Base-by-base conservation (phyloP, 2,888 invertebrate species). In the Synanthedon tipuliformis region DNA sequence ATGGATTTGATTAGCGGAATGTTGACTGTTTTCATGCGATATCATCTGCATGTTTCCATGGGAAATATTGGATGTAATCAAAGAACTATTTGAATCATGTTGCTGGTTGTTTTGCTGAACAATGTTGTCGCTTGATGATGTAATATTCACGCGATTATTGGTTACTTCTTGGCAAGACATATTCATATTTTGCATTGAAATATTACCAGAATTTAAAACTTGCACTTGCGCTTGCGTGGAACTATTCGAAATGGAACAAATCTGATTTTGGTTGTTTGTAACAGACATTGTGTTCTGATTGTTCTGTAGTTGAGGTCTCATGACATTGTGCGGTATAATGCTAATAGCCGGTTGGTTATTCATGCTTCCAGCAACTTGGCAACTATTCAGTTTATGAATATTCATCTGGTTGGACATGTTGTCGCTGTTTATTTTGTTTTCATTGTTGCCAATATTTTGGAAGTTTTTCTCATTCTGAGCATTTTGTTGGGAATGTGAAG, bases 401-500 rank as follows among this genome's bases (percentile, higher is more conserved):
- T 78, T 86, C 57, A 85, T 75, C 61, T 83, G 83, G 60, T 68
- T 79, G 48, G 68, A 69, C 45, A 82, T 66, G 56, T 57, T 70
- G 12, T 87, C 87, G 3, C 63, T 61, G 53, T 64, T 72, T 55
- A 81, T 81, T 61, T 82, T 85, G 55, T 71, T 78, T n/a, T 86
- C 86, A 57, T 65, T 72, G 52, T 68, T 68, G 40, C 81, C 82
- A 69, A 86, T 78, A 54, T 81, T 85, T 59, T 85, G 88, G 64
- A 86, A 86, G 56, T 66, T 69, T 63, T 86, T 87, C 34, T 87
- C 87, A 61, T 75, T 84, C 57, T 84, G 84, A 8, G 73, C 69
- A 61, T 83, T 80, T 58, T 83, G 84, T 61, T 87, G 87, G 1
- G 84, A 75, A 69, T 87, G 86, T 3, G 87, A 81, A 45, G 84